These are phyloP conservation scores for Brachyhypopomus occidentalis DNA, from an alignment of 2,113 vertebrate genomes.

Conservation along the genomic window DNA sequence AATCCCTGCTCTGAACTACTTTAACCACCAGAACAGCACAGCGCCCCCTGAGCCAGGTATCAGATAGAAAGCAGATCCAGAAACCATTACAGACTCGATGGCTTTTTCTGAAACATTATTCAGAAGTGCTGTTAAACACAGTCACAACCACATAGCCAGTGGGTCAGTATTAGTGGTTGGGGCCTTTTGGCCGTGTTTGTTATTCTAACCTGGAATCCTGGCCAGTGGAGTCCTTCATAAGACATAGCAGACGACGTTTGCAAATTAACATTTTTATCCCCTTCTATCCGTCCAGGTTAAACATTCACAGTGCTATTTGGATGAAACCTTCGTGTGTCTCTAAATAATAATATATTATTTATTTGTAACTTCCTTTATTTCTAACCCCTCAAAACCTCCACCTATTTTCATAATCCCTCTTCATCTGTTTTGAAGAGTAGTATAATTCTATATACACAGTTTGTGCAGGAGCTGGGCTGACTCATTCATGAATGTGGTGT, in stretches of 20 bases:
- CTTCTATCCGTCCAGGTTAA: no score
- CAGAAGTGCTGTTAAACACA: no score
- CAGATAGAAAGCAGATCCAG: no score
- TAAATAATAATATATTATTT: neutral
- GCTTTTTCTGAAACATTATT: no score
- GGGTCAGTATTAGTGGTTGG: neutral
- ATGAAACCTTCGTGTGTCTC: neutral
- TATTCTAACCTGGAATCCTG: neutral
- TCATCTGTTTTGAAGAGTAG: neutral
- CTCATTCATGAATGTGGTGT: neutral
- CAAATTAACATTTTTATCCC: neutral
- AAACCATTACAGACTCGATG: no score
- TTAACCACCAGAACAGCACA: neutral
- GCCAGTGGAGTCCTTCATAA: neutral
- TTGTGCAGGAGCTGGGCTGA: neutral
- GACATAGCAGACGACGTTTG: neutral
- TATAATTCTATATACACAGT: neutral
- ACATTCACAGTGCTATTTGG: no score
- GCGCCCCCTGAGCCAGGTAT: neutral
- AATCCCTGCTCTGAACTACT: neutral
- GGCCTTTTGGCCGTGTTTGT: neutral
- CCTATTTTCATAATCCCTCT: neutral
- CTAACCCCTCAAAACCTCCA: neutral
- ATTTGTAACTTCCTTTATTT: no score
- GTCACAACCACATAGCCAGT: no score